Evolutionary conservation across 2,797 vertebrate genomes (phyloP), one percentile per base, ranked within the genome.

Genomic region (Girardinus metallicus): DNA sequence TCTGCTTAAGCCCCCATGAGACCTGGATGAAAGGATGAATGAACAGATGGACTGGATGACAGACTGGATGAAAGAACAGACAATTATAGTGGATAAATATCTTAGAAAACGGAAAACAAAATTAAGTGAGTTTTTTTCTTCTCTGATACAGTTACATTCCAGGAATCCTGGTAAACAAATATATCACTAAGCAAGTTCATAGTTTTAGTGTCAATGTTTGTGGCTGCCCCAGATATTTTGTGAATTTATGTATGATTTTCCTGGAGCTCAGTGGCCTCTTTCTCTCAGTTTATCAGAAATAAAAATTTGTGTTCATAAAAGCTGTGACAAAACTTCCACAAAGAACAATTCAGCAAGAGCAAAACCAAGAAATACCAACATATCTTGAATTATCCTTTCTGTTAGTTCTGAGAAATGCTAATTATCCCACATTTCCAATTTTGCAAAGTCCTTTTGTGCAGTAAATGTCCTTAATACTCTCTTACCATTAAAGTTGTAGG

Each of bases 401-500:
- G 16, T 66, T 16, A n/a, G 34, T 5, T 0, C 66, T 15, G 34
- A 53, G 0, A 36, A 66, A 81, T 53, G 21, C 46, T 77, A 47
- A 76, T 73, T 39, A 76, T 74, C 11, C 62, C 26, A 0, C 57
- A 36, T 55, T 78, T 75, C 23, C 43, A 68, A 34, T 62, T 43
- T 62, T 73, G 34, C 53, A 75, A 36, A 43, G 66, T 75, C 15
- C 12, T 3, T 21, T 0, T 60, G 47, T 57, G 46, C 43, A 26
- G 16, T 26, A 47, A 73, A 76, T n/a, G 41, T 49, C 70, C 51
- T 68, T 34, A 77, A 74, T 64, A 21, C 1, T 60, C 71, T 68
- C 66, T 60, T 76, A 29, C 13, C 29, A 55, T 55, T 60, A 73
- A 76, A 49, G 23, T 41, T 79, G 43, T 5, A n/a, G 23, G 43